phyloP scores from a whole-genome alignment of 2,797 vertebrate genomes.

The Sebastes nivosus region DNA sequence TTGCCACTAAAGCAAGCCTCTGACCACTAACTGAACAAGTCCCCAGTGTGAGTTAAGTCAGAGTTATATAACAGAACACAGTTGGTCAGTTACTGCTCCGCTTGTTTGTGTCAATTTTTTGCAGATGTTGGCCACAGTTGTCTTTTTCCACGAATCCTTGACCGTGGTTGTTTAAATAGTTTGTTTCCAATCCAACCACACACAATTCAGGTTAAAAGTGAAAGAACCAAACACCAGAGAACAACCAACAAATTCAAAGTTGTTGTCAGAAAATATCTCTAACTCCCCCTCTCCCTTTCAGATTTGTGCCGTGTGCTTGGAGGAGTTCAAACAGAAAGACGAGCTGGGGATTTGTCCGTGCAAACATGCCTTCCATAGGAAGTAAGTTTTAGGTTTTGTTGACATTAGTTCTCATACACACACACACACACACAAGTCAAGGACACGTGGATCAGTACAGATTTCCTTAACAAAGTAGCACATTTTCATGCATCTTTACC shows the following conservation, averaged over 20 bases:
- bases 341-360: constrained; percentile 98
- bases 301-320: constrained; percentile 98
- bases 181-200: constrained; percentile 13
- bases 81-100: constrained; percentile 2
- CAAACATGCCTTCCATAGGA: constrained; percentile 99
- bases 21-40: background rate
- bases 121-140: constrained; percentile 25
- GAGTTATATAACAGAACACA: constrained; percentile 33
- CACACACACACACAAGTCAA: background rate
- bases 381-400: constrained; percentile 85
- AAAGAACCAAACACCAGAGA: background rate
- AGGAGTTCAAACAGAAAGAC: constrained; percentile 99
- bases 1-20: background rate
- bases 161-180: constrained; percentile 11
- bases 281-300: constrained; percentile 64
- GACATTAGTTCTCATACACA: background rate
- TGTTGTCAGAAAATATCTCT: background rate
- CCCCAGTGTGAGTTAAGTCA: constrained; percentile 1
- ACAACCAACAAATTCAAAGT: constrained; percentile 1
- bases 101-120: constrained; percentile 20
- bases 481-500: background rate
- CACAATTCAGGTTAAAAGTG: background rate
- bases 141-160: constrained; percentile 16
- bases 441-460: background rate
- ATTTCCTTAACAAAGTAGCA: constrained; percentile 1